Conservation (phyloP, 2,113 vertebrate genomes). For the Salvelinus sp. region DNA sequence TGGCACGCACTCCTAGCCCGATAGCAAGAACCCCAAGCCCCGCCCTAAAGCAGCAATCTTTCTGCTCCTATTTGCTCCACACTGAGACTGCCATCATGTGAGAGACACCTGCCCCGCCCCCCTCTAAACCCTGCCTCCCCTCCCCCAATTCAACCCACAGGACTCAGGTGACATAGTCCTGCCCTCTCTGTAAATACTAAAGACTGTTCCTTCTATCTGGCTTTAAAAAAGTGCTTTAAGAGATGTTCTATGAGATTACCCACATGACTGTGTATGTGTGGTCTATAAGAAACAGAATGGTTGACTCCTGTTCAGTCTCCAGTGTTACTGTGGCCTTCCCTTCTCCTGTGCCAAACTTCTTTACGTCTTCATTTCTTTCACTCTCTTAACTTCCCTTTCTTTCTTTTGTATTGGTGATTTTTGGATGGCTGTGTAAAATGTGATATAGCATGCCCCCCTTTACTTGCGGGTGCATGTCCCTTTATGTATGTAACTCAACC, state of each 20-base stretch:
- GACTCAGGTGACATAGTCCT: background rate
- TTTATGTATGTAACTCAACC: slow-evolving; percentile 75
- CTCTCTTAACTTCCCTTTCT: background rate
- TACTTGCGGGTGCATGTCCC: slow-evolving; percentile 81
- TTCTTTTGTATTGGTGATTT: slow-evolving; percentile 40
- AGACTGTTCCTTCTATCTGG: slow-evolving; percentile 30
- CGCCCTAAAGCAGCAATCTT: slow-evolving; percentile 55
- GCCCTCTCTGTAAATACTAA: slow-evolving; percentile 60
- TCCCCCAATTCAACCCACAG: background rate
- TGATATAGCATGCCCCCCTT: slow-evolving; percentile 80
- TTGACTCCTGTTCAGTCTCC: slow-evolving; percentile 73
- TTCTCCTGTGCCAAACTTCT: slow-evolving; percentile 65
- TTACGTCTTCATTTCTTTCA: slow-evolving; percentile 20
- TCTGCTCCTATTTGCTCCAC: slow-evolving; percentile 67
- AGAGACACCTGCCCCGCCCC: background rate
- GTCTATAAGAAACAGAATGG: slow-evolving; percentile 21
- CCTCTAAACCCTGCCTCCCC: background rate
- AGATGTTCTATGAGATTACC: slow-evolving; percentile 28
- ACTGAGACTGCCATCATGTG: slow-evolving; percentile 81
- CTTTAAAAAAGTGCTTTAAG: slow-evolving; percentile 37
- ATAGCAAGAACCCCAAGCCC: slow-evolving; percentile 67
- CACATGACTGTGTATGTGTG: slow-evolving; percentile 29
- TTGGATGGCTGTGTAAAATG: slow-evolving; percentile 78
- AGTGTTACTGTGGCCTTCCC: slow-evolving; percentile 81
- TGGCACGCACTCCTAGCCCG: slow-evolving; percentile 60